phyloP scores from a whole-genome alignment of 2,888 invertebrate species.

The Caenorhabditis angaria region DNA sequence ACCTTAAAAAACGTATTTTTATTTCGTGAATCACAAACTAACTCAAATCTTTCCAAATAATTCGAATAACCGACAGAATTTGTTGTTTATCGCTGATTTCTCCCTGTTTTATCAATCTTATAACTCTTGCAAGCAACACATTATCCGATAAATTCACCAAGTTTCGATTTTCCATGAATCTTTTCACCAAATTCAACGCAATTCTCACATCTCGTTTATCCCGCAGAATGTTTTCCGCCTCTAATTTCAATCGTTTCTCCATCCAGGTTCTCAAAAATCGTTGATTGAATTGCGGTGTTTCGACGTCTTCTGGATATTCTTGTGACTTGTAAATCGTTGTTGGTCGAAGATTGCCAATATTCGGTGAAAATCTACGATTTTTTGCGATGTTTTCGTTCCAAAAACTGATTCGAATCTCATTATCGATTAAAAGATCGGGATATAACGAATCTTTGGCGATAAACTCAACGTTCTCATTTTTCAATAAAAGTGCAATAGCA shows the following conservation, averaged over 20 bases:
- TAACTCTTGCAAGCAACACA: conserved; percentile 20
- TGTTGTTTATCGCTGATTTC: conserved; percentile 37
- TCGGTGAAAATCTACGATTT: conserved; percentile 26
- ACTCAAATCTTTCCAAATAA: conserved; percentile 31
- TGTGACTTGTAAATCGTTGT: conserved; percentile 20
- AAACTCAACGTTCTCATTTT: neutral
- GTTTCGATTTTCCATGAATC: conserved; percentile 12
- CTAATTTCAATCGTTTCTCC: conserved; percentile 10
- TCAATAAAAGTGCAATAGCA: conserved; percentile 15
- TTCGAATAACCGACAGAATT: conserved; percentile 23
- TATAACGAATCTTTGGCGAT: neutral
- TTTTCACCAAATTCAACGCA: conserved; percentile 5
- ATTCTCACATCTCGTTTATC: neutral
- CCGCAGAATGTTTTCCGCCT: conserved; percentile 22
- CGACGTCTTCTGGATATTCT: conserved; percentile 13
- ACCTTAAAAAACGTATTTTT: too few relatives aligned
- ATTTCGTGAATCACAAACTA: too few relatives aligned
- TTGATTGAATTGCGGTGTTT: conserved; percentile 33
- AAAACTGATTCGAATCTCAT: conserved; percentile 13
- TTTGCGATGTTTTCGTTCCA: conserved; percentile 18
- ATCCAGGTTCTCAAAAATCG: conserved; percentile 19
- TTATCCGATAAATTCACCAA: neutral
- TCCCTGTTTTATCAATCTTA: conserved; percentile 18
- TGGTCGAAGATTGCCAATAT: conserved; percentile 37
- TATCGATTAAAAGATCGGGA: neutral